Conservation (phyloP, 35 echinoderm and acorn worm genomes). For the Apostichopus parvimensis region DNA sequence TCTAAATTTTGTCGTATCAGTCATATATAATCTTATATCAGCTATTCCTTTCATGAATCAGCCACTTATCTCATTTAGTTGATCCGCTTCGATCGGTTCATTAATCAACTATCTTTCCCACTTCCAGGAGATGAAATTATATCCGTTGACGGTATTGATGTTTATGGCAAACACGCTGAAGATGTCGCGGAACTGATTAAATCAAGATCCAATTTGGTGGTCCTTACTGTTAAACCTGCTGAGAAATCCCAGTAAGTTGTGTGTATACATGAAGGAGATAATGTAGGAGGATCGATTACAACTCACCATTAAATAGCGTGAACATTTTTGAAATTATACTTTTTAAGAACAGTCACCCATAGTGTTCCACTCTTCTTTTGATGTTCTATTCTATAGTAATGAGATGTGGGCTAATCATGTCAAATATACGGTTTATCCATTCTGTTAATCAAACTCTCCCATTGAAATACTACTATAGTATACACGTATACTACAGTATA, state of each 20-base stretch:
- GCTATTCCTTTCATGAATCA: too few relatives aligned
- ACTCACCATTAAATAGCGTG: background rate
- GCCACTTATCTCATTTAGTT: too few relatives aligned
- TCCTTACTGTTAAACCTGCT: constrained; percentile 64
- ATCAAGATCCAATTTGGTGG: constrained; percentile 49
- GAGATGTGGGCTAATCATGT: too few relatives aligned
- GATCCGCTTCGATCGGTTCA: too few relatives aligned
- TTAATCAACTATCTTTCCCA: background rate
- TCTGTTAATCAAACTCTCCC: too few relatives aligned
- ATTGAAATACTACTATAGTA: too few relatives aligned
- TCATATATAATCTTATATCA: too few relatives aligned
- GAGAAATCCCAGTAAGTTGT: constrained; percentile 8
- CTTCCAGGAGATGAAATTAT: constrained; percentile 76
- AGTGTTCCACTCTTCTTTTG: background rate
- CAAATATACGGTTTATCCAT: too few relatives aligned
- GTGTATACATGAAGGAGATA: background rate
- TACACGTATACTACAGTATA: too few relatives aligned
- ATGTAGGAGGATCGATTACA: background rate
- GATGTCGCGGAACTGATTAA: constrained; percentile 75
- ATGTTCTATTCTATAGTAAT: too few relatives aligned
- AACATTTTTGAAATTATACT: background rate
- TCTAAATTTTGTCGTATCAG: too few relatives aligned
- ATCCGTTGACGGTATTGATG: constrained; percentile 68
- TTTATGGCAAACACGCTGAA: constrained; percentile 77
- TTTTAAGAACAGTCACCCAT: background rate